A percentile compares a stretch with the other conserved stretches of the same genome.
Conservation (phyloP, 2,113 vertebrate species). For the Lipophrys pholis region DNA sequence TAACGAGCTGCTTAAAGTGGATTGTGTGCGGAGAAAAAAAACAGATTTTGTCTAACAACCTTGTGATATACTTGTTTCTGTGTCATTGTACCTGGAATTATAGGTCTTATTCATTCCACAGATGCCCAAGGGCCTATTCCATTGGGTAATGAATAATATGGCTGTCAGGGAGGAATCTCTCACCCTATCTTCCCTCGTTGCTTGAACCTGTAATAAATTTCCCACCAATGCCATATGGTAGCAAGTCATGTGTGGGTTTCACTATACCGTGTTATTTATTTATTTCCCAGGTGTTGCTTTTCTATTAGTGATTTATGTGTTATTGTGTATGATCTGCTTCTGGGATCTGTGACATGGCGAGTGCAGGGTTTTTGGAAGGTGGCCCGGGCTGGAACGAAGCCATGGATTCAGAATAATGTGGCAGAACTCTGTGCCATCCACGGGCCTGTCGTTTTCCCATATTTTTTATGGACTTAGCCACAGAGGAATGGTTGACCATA, state of each 20-base stretch:
- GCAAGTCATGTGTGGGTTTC: slow-evolving; percentile 64
- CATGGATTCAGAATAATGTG: slow-evolving; percentile 39
- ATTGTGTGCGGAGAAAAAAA: not conserved
- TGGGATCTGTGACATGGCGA: slow-evolving; percentile 63
- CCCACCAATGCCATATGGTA: slow-evolving; percentile 66
- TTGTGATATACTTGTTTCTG: slow-evolving; percentile 58
- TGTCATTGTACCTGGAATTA: slow-evolving; percentile 63
- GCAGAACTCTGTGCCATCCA: slow-evolving; percentile 1
- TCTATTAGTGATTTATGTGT: slow-evolving; percentile 71
- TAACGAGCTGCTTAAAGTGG: slow-evolving; percentile 56
- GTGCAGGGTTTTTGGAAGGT: slow-evolving; percentile 48
- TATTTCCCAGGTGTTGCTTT: slow-evolving; percentile 77
- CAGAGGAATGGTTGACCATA: slow-evolving; percentile 5
- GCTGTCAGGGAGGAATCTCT: slow-evolving; percentile 54
- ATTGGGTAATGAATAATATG: slow-evolving; percentile 69
- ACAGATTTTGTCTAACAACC: slow-evolving; percentile 19
- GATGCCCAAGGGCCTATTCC: slow-evolving; percentile 50
- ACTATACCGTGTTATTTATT: slow-evolving; percentile 73
- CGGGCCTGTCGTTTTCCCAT: not conserved
- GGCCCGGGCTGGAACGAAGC: slow-evolving; percentile 55
- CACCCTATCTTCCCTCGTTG: slow-evolving; percentile 42
- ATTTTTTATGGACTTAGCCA: not conserved
- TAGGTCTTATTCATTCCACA: slow-evolving; percentile 45
- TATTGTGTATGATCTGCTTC: slow-evolving; percentile 70
- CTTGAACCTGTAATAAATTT: slow-evolving; percentile 69